Base-by-base conservation (phyloP, 1,140 invertebrate species). In the Pseudomyrmex gracilis region DNA sequence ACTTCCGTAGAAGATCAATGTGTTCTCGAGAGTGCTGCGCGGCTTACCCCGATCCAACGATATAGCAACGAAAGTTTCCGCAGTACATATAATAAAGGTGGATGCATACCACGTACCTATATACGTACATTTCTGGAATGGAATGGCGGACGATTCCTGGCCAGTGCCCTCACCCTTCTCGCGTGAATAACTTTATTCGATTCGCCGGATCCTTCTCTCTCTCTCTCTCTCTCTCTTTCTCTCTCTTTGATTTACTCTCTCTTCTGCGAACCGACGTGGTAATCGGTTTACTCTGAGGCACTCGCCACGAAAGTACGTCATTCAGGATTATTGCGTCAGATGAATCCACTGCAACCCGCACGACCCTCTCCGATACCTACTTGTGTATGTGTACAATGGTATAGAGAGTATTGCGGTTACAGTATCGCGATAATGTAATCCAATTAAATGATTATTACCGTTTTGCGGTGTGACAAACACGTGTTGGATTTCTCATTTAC, bases 271-370 rank as follows among this genome's bases (percentile, higher is more conserved):
- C 71, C 73, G 51, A 57, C 55, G 53, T 66, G 67, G 51, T 87
- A 87, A 87, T 87, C 87, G 87, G 86, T 87, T 88, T 88, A 87
- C 86, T 87, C 68, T n/a, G 49, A 82, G 60, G 83, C 57, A 73
- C 71, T 84, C 60, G 83, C 68, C 64, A 47, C 57, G 76, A 77
- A 88, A 85, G 77, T 78, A 78, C 87, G 67, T 87, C 86, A 88
- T 85, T 88, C 83, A 83, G 60, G 86, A 88, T 88, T 88, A 87
- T 76, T 88, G 82, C 86, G 70, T 85, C 82, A 73, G 55, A 85
- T 55, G 73, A 82, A 85, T 87, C 64, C 82, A 64, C 13, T 70
- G 49, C 70, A 34, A 53, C 85, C 57, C 53, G 67, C 34, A 63
- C 74, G 49, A 61, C 24, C 55, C 43, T 24, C n/a, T 64, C 12